These are phyloP conservation scores for Callipepla squamata DNA, from an alignment of 2,113 vertebrate genomes.

Conservation along the genomic window DNA sequence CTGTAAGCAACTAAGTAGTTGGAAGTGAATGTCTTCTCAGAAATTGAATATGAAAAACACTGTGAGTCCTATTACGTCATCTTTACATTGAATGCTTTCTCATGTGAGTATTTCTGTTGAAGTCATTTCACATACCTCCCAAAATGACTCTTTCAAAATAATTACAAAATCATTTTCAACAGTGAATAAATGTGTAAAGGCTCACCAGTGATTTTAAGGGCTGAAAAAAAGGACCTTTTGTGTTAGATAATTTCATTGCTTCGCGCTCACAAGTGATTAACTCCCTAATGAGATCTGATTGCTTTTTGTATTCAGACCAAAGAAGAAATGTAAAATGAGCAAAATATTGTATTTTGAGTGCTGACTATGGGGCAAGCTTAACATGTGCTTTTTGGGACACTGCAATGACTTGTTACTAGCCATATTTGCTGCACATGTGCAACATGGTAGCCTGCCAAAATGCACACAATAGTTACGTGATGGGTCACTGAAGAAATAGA, in stretches of 20 bases:
- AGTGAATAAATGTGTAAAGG: slow-evolving; percentile 52
- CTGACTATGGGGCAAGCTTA: slow-evolving; percentile 42
- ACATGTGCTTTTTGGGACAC: slow-evolving; percentile 27
- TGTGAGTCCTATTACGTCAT: slow-evolving; percentile 28
- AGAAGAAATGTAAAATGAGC: slow-evolving; percentile 52
- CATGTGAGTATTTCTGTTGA: slow-evolving; percentile 35
- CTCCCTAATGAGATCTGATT: slow-evolving; percentile 67
- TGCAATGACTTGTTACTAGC: slow-evolving; percentile 27
- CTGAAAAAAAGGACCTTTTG: slow-evolving; percentile 42
- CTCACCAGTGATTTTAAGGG: slow-evolving; percentile 60
- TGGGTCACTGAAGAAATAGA: slow-evolving; percentile 50
- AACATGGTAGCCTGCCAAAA: slow-evolving; percentile 48
- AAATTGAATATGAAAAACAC: not conserved
- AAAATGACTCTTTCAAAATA: slow-evolving; percentile 66
- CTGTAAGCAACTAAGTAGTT: not conserved
- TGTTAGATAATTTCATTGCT: slow-evolving; percentile 67
- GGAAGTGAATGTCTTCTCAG: not conserved
- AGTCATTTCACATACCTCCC: slow-evolving; percentile 49
- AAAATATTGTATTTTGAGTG: slow-evolving; percentile 50
- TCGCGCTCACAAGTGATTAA: slow-evolving; percentile 67
- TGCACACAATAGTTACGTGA: slow-evolving; percentile 21
- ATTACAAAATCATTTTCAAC: slow-evolving; percentile 67
- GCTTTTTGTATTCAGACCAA: slow-evolving; percentile 49
- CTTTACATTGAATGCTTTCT: slow-evolving; percentile 50
- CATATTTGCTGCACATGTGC: slow-evolving; percentile 62